Conservation (phyloP, 2,797 vertebrate species). For the Borostomias antarcticus region DNA sequence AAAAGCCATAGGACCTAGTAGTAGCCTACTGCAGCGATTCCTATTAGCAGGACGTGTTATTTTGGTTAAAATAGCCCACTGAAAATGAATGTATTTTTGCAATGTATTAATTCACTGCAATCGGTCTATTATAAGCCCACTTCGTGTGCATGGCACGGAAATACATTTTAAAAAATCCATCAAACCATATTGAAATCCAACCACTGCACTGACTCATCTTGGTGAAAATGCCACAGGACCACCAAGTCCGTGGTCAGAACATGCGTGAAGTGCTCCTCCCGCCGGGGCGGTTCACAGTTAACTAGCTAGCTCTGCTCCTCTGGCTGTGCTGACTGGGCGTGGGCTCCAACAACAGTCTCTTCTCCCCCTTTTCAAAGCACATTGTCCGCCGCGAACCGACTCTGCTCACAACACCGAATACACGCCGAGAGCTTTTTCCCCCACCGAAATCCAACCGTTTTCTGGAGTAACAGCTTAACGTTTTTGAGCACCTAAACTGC, state of each 20-base stretch:
- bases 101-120: too few relatives aligned
- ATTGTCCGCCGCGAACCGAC: constrained; percentile 74
- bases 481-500: constrained; percentile 28
- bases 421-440: constrained; percentile 34
- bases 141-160: too few relatives aligned
- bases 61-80: constrained; percentile 38
- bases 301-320: constrained; percentile 37
- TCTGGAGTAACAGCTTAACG: constrained; percentile 10
- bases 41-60: too few relatives aligned
- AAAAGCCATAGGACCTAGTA: too few relatives aligned
- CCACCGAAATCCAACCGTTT: constrained; percentile 43
- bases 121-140: too few relatives aligned
- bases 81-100: background rate
- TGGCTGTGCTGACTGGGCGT: constrained; percentile 75
- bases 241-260: constrained; percentile 21
- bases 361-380: constrained; percentile 66
- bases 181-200: background rate
- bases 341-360: constrained; percentile 70
- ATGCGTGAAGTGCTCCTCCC: constrained; percentile 40
- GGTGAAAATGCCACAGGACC: background rate
- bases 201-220: background rate
- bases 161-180: too few relatives aligned
- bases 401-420: constrained; percentile 48
- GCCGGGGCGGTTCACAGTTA: constrained; percentile 69
- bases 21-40: too few relatives aligned